Evolutionary conservation across 2,888 invertebrate genomes (phyloP).

Genomic region (Cephonodes hylas): DNA sequence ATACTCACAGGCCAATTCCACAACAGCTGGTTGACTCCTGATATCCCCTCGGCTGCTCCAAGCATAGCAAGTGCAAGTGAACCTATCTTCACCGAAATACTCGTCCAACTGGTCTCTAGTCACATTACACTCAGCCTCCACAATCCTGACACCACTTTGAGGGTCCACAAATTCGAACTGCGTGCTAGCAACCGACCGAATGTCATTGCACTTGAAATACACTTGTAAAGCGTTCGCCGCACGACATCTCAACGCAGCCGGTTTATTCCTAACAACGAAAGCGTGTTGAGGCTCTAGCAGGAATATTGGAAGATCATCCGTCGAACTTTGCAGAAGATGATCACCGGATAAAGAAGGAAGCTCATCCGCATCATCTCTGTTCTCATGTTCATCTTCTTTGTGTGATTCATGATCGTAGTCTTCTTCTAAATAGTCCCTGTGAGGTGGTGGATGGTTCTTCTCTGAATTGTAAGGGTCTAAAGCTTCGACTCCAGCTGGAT

Average conservation of each 20-base stretch:
- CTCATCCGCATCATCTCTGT: constrained; percentile 75
- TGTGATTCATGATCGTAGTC: constrained; percentile 73
- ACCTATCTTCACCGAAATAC: constrained; percentile 93
- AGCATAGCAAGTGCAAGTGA: constrained; percentile 96
- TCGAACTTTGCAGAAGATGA: constrained; percentile 76
- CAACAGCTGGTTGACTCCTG: constrained; percentile 92
- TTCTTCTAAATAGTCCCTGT: constrained; percentile 73
- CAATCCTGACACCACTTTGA: constrained; percentile 92
- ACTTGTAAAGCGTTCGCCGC: constrained; percentile 94
- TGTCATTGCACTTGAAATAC: constrained; percentile 95
- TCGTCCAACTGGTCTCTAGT: constrained; percentile 95
- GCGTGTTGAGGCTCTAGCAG: constrained; percentile 92
- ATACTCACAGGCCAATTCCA: constrained; percentile 97
- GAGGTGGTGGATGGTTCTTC: constrained; percentile 60
- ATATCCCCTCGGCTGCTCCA: constrained; percentile 94
- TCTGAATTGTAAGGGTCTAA: constrained; percentile 76
- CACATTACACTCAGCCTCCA: constrained; percentile 93
- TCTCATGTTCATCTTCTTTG: constrained; percentile 73
- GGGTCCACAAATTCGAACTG: constrained; percentile 94
- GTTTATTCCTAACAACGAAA: constrained; percentile 94
- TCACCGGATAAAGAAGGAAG: constrained; percentile 72
- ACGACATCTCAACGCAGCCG: constrained; percentile 93
- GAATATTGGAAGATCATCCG: constrained; percentile 91
- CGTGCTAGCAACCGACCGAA: constrained; percentile 83
- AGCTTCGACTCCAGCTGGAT: constrained; percentile 73